Evolutionary conservation across 2,888 invertebrate genomes (phyloP).

Genomic region (Chalcis sispes): DNA sequence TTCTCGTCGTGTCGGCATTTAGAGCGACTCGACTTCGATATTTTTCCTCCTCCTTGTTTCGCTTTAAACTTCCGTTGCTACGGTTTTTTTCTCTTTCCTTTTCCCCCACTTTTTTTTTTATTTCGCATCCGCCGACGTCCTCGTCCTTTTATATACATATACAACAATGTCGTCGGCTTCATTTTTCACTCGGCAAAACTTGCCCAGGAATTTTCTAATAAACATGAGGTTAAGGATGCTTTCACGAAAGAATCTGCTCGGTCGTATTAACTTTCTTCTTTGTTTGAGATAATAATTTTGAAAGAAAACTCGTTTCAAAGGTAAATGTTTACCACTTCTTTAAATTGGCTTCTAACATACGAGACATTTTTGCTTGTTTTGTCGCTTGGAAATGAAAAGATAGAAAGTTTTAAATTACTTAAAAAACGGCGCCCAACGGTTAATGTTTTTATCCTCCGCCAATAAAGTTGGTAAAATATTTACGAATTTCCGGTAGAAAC

Average conservation of each 20-base stretch:
- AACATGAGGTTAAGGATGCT: constrained; percentile 12
- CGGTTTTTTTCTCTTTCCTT: not conserved
- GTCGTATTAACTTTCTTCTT: constrained; percentile 19
- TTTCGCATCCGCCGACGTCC: not conserved
- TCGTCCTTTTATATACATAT: no score
- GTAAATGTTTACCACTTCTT: not conserved
- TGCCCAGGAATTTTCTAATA: constrained; percentile 25
- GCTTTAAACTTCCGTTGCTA: not conserved
- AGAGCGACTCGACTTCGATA: constrained; percentile 32
- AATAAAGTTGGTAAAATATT: constrained; percentile 1
- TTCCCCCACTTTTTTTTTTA: not conserved
- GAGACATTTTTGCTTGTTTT: not conserved
- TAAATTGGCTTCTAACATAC: not conserved
- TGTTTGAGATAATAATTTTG: constrained; percentile 17
- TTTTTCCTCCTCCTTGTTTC: constrained; percentile 27
- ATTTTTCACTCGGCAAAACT: constrained; percentile 5
- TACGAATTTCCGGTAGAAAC: not conserved
- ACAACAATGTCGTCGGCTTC: not conserved
- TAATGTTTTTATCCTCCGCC: not conserved
- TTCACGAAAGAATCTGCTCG: not conserved
- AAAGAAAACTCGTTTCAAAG: constrained; percentile 13
- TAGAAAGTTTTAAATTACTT: constrained; percentile 1
- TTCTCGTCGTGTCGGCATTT: constrained; percentile 30
- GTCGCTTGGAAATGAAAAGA: not conserved
- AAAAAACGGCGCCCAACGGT: not conserved